A percentile compares a stretch with the other conserved stretches of the same genome.
Evolutionary conservation across 2,113 vertebrate genomes (phyloP).

Genomic region (Petaurus breviceps): DNA sequence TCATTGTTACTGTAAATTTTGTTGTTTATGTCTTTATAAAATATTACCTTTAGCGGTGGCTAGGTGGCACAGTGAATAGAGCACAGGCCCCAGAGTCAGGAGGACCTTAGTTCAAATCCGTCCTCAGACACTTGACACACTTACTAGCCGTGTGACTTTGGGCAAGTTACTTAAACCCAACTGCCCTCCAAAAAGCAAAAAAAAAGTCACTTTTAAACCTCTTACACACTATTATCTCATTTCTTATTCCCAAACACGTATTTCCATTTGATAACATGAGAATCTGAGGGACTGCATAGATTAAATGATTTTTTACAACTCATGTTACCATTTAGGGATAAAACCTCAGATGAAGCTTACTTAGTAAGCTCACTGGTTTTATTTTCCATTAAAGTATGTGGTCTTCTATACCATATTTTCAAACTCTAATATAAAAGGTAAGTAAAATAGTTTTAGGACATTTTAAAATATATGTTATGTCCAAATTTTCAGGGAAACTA

Average conservation of each 20-base stretch:
- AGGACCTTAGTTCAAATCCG: no score
- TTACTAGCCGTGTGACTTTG: no score
- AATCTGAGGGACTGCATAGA: not conserved
- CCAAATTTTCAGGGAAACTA: not conserved
- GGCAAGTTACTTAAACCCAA: no score
- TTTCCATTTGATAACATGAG: not conserved
- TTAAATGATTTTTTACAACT: not conserved
- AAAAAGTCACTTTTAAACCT: not conserved
- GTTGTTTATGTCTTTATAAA: not conserved
- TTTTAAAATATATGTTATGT: not conserved
- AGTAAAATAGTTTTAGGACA: not conserved
- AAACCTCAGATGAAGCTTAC: not conserved
- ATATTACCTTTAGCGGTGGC: not conserved
- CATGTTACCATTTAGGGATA: not conserved
- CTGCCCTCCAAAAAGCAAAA: no score
- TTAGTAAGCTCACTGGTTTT: not conserved
- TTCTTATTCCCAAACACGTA: not conserved
- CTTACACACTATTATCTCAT: not conserved
- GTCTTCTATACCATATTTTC: not conserved
- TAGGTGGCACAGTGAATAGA: no score
- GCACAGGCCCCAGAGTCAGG: no score
- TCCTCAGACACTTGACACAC: no score
- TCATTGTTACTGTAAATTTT: not conserved
- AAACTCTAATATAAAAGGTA: not conserved
- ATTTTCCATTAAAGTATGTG: not conserved